phyloP scores from a whole-genome alignment of 2,113 vertebrate genomes.

The Neogobius melanostomus region DNA sequence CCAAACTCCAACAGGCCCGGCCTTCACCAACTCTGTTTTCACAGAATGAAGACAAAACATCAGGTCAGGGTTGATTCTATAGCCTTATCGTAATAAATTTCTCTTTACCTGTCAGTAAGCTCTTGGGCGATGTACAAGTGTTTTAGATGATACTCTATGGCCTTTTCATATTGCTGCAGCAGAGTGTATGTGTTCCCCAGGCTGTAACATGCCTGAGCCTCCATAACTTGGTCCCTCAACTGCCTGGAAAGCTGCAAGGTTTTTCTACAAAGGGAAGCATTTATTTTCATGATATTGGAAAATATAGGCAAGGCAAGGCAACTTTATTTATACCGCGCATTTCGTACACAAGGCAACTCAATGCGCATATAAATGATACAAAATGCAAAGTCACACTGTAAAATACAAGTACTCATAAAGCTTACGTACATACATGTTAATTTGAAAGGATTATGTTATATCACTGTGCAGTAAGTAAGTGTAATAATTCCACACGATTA shows the following conservation, averaged over 20 bases:
- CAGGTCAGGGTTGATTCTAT: background rate
- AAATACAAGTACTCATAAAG: background rate
- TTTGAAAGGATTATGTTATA: too few relatives aligned
- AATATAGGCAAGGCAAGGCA: too few relatives aligned
- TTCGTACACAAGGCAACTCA: too few relatives aligned
- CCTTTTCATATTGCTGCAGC: conserved; percentile 88
- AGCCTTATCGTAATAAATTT: background rate
- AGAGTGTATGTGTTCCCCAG: conserved; percentile 95
- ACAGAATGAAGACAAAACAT: conserved; percentile 2
- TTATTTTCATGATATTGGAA: background rate
- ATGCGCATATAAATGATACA: too few relatives aligned
- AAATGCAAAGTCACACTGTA: background rate
- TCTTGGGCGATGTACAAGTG: conserved; percentile 95
- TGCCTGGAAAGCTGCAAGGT: conserved; percentile 92
- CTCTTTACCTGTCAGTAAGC: conserved; percentile 86
- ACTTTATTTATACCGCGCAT: too few relatives aligned
- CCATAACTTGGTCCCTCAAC: conserved; percentile 92
- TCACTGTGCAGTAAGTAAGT: too few relatives aligned
- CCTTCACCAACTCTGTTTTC: conserved; percentile 91
- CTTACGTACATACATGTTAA: too few relatives aligned
- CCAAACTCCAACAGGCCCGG: conserved; percentile 95
- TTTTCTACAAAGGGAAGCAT: conserved; percentile 77
- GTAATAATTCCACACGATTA: too few relatives aligned
- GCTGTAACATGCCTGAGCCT: conserved; percentile 97
- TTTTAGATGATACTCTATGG: conserved; percentile 91